A percentile compares a stretch with the other conserved stretches of the same genome.
Conservation (phyloP, 1,140 invertebrate genomes). For the Nixonia krombeini region DNA sequence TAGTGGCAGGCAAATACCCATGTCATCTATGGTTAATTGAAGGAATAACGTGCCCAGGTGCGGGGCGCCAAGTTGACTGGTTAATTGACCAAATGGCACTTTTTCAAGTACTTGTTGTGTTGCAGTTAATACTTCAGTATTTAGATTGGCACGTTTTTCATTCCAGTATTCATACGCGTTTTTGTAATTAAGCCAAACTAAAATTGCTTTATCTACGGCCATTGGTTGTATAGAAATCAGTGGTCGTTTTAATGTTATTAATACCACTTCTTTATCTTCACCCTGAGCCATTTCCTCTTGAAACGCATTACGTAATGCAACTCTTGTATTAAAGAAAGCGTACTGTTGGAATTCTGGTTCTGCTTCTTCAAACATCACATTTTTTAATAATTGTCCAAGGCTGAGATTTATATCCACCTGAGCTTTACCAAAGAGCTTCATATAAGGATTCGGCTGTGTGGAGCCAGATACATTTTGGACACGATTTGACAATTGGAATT, state of each 20-base stretch:
- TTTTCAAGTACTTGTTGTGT: conserved; percentile 84
- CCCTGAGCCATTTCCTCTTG: conserved; percentile 91
- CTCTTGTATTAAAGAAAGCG: conserved; percentile 96
- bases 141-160: conserved; percentile 90
- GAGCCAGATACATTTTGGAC: conserved; percentile 89
- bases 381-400: conserved; percentile 92
- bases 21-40: conserved; percentile 95
- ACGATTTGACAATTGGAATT: conserved; percentile 93
- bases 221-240: conserved; percentile 96
- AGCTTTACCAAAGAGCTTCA: conserved; percentile 93
- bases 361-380: conserved; percentile 96
- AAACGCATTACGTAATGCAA: conserved; percentile 86
- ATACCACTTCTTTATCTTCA: conserved; percentile 94
- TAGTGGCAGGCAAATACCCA: conserved; percentile 95
- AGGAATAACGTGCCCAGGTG: conserved; percentile 92
- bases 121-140: conserved; percentile 87
- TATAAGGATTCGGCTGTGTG: conserved; percentile 74
- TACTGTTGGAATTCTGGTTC: conserved; percentile 97
- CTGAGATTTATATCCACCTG: conserved; percentile 95
- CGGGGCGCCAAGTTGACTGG: conserved; percentile 79
- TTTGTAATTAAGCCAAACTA: conserved; percentile 98
- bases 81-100: conserved; percentile 83
- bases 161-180: conserved; percentile 99
- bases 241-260: conserved; percentile 92
- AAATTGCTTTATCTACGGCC: conserved; percentile 95